phyloP scores from a whole-genome alignment of 2,888 invertebrate genomes.

The Pilophorus perplexus region DNA sequence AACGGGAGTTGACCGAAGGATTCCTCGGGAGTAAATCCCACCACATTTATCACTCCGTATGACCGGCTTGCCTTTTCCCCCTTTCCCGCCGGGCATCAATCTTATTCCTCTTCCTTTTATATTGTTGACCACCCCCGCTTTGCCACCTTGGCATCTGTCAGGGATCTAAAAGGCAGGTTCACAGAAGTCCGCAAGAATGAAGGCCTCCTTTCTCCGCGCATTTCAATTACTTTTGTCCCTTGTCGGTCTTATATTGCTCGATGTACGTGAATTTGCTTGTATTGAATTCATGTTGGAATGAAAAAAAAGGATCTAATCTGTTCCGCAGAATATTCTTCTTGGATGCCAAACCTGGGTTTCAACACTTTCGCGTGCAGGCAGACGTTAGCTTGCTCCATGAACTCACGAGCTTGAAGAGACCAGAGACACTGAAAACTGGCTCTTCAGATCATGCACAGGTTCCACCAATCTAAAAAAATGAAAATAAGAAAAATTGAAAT shows the following conservation, averaged over 20 bases:
- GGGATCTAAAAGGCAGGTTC: not conserved
- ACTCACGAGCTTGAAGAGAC: no score
- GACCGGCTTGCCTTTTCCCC: not conserved
- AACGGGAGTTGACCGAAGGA: slow-evolving; percentile 10
- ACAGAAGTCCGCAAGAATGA: not conserved
- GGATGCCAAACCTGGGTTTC: no score
- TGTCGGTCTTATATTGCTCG: not conserved
- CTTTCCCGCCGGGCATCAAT: slow-evolving; percentile 4
- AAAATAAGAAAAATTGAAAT: not conserved
- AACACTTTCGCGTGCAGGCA: no score
- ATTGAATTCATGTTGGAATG: no score
- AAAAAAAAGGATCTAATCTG: no score
- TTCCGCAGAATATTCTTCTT: no score
- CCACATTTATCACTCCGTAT: slow-evolving; percentile 12
- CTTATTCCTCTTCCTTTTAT: not conserved
- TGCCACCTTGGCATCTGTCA: not conserved
- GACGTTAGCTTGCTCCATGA: no score
- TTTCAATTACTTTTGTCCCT: not conserved
- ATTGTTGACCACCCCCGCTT: slow-evolving; percentile 10
- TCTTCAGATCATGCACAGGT: not conserved
- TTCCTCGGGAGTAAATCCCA: slow-evolving; percentile 4
- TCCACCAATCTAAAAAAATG: not conserved
- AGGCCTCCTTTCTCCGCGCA: not conserved
- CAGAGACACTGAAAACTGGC: no score
- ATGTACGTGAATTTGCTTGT: no score